A percentile compares a stretch with the other conserved stretches of the same genome.
Conservation (phyloP, 1,140 invertebrate species). For the Cardiocondyla obscurior region DNA sequence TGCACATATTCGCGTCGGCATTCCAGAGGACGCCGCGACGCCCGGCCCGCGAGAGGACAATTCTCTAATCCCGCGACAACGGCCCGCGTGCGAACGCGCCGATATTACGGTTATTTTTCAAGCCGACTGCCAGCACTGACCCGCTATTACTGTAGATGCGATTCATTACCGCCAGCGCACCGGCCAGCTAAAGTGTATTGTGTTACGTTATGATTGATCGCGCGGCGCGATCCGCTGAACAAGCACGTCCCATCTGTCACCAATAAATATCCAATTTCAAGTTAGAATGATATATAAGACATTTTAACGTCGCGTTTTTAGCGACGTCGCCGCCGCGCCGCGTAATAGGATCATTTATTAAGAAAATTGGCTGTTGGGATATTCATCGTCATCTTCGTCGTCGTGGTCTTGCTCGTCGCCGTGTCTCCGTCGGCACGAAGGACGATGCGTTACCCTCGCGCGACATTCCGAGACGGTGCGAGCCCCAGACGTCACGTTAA, state of each 20-base stretch:
- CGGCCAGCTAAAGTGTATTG: constrained; percentile 73
- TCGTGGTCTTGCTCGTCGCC: constrained; percentile 59
- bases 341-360: constrained; percentile 84
- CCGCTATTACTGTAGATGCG: constrained; percentile 76
- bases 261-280: constrained; percentile 84
- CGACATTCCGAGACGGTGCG: not conserved
- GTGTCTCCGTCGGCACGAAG: constrained; percentile 18
- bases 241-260: constrained; percentile 82
- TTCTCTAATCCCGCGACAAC: constrained; percentile 13
- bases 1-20: constrained; percentile 2
- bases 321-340: constrained; percentile 66
- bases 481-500: constrained; percentile 12
- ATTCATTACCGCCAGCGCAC: constrained; percentile 76
- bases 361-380: constrained; percentile 79
- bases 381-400: constrained; percentile 71
- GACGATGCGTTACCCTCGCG: constrained; percentile 58
- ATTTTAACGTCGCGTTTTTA: constrained; percentile 81
- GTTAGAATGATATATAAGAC: constrained; percentile 83
- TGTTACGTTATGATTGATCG: constrained; percentile 82
- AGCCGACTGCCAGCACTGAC: constrained; percentile 68
- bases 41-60: constrained; percentile 17
- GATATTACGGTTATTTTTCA: constrained; percentile 82
- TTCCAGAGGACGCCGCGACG: constrained; percentile 46
- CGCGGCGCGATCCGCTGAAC: constrained; percentile 78
- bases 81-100: constrained; percentile 54